phyloP scores from a whole-genome alignment of 1,140 invertebrate genomes.

The Pseudomyrmex dendroicus region DNA sequence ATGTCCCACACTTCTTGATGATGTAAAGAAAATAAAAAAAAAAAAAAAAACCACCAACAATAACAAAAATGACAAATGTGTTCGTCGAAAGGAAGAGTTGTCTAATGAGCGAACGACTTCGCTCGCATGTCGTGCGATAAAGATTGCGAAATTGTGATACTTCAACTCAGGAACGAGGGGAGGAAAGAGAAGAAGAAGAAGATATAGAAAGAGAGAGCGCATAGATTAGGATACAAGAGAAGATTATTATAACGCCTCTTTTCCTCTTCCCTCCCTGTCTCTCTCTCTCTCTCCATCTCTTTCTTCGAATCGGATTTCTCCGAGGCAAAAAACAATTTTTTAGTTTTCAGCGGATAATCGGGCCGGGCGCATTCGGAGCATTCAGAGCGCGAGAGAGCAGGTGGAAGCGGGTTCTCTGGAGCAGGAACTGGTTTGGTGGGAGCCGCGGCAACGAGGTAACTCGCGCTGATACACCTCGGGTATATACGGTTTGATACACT shows the following conservation, averaged over 20 bases:
- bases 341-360: constrained; percentile 29
- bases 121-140: neutral
- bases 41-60: neutral
- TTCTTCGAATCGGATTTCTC: neutral
- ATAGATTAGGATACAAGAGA: neutral
- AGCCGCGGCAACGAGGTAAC: constrained; percentile 57
- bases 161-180: neutral
- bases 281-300: neutral
- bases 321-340: constrained; percentile 8
- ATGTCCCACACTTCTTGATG: constrained; percentile 69
- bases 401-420: constrained; percentile 63
- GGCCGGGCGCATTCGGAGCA: constrained; percentile 10
- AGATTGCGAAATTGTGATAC: neutral
- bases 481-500: constrained; percentile 12
- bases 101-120: neutral
- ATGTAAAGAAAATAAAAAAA: constrained; percentile 61
- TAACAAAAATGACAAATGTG: constrained; percentile 29
- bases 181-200: neutral
- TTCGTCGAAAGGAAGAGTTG: neutral
- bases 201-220: neutral
- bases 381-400: constrained; percentile 60
- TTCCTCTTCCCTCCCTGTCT: neutral
- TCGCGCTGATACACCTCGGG: constrained; percentile 22
- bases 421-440: constrained; percentile 64
- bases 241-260: neutral